These are phyloP conservation scores for Ethmia dodecea DNA, from an alignment of 2,888 invertebrate genomes.

Conservation along the genomic window DNA sequence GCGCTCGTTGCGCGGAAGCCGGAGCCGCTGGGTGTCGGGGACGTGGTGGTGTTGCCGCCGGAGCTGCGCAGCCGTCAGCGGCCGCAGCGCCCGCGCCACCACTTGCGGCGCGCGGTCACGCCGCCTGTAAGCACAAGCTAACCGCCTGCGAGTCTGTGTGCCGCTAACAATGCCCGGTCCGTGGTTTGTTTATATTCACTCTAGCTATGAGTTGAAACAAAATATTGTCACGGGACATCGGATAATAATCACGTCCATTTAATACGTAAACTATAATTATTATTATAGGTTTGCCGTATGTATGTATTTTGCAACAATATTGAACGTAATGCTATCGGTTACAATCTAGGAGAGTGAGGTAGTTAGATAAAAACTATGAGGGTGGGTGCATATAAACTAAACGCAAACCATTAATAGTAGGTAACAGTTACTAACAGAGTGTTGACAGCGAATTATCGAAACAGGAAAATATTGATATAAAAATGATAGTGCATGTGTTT, in stretches of 20 bases:
- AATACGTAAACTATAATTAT: too few species aligned
- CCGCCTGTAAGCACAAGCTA: constrained; percentile 76
- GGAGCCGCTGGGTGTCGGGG: constrained; percentile 57
- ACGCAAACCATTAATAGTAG: too few species aligned
- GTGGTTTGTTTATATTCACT: constrained; percentile 28
- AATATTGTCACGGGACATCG: too few species aligned
- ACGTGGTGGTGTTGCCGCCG: constrained; percentile 61
- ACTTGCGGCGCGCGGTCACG: constrained; percentile 72
- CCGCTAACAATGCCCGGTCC: constrained; percentile 70
- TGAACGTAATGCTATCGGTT: too few species aligned
- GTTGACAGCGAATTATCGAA: constrained; percentile 18
- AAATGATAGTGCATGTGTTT: constrained; percentile 64
- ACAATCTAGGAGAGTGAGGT: too few species aligned
- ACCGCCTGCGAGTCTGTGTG: constrained; percentile 65
- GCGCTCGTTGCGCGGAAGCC: constrained; percentile 24
- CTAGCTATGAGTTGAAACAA: too few species aligned
- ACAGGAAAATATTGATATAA: constrained; percentile 13
- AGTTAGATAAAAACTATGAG: too few species aligned
- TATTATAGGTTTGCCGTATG: too few species aligned
- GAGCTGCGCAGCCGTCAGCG: constrained; percentile 65
- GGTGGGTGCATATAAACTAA: too few species aligned
- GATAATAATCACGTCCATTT: too few species aligned
- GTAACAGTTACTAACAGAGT: constrained; percentile 24
- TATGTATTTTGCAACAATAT: too few species aligned
- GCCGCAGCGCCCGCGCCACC: constrained; percentile 62